These are phyloP conservation scores for Andricus curvator DNA, from an alignment of 2,888 invertebrate genomes.

Conservation along the genomic window DNA sequence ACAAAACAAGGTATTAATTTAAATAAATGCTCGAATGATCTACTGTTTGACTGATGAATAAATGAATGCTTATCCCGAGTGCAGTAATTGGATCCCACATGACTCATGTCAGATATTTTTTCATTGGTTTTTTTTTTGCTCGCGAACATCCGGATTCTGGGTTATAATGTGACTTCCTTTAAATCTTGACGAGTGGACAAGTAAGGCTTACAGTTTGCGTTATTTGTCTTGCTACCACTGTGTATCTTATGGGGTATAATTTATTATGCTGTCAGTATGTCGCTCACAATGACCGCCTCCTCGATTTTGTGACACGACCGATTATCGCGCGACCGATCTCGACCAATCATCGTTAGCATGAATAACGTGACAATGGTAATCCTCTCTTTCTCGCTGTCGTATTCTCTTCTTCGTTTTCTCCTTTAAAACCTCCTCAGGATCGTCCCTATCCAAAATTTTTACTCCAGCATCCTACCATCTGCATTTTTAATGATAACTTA, in stretches of 20 bases:
- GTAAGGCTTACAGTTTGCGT: constrained; percentile 43
- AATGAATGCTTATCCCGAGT: not conserved
- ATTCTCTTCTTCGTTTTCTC: constrained; percentile 52
- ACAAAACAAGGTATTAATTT: not conserved
- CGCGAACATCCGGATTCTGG: not conserved
- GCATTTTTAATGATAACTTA: not conserved
- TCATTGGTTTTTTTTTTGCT: not conserved
- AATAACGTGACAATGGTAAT: constrained; percentile 76
- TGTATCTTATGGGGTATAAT: constrained; percentile 64
- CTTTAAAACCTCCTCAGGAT: constrained; percentile 30
- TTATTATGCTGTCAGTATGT: constrained; percentile 77
- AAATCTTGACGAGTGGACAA: constrained; percentile 48
- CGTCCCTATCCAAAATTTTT: not conserved
- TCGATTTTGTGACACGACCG: constrained; percentile 75
- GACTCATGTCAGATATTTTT: not conserved
- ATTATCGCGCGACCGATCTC: constrained; percentile 74
- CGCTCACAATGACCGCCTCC: constrained; percentile 75
- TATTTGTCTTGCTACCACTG: constrained; percentile 52
- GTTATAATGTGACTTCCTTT: constrained; percentile 19
- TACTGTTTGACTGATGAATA: not conserved
- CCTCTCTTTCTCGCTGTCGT: constrained; percentile 64
- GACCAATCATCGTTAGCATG: constrained; percentile 75
- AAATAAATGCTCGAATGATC: not conserved
- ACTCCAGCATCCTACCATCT: not conserved
- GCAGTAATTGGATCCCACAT: not conserved